Percentiles rank a stretch among this genome's conserved stretches.
Conservation (phyloP, 2,888 invertebrate species). For the Sarcophaga caerulescens region DNA sequence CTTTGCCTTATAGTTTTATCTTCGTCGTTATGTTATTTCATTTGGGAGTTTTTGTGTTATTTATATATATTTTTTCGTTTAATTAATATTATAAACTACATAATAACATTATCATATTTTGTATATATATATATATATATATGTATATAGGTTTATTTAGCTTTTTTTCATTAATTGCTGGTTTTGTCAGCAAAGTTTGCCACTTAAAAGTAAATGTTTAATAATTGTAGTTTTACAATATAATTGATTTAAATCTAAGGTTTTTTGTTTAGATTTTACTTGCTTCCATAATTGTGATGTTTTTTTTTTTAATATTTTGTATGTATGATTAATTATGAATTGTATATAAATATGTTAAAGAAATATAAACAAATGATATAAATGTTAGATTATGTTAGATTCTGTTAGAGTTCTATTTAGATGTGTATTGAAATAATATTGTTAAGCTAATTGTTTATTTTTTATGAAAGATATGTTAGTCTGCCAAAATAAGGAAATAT, state of each 20-base stretch:
- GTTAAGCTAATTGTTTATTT: too few relatives aligned
- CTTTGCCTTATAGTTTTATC: slow-evolving; percentile 56
- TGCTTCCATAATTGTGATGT: slow-evolving; percentile 12
- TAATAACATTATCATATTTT: slow-evolving; percentile 72
- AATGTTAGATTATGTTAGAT: too few relatives aligned
- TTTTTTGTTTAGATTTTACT: slow-evolving; percentile 42
- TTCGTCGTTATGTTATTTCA: slow-evolving; percentile 33
- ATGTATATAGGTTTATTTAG: slow-evolving; percentile 55
- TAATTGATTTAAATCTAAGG: slow-evolving; percentile 70
- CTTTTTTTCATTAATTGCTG: slow-evolving; percentile 75
- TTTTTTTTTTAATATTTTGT: slow-evolving; percentile 4
- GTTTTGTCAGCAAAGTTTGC: slow-evolving; percentile 76
- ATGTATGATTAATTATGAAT: slow-evolving; percentile 11
- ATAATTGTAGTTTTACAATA: slow-evolving; percentile 51
- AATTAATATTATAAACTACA: slow-evolving; percentile 78
- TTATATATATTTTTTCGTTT: slow-evolving; percentile 45
- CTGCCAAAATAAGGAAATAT: too few relatives aligned
- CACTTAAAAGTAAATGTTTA: slow-evolving; percentile 46
- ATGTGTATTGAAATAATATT: too few relatives aligned
- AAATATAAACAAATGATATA: not conserved
- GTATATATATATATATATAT: too few relatives aligned
- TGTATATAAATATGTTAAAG: slow-evolving; percentile 32
- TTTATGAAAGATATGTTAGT: too few relatives aligned
- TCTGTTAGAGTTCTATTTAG: too few relatives aligned
- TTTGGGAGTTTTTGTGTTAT: slow-evolving; percentile 44